A percentile compares a stretch with the other conserved stretches of the same genome.
phyloP scores from a whole-genome alignment of 2,113 vertebrate species.

The Macaca nemestrina region DNA sequence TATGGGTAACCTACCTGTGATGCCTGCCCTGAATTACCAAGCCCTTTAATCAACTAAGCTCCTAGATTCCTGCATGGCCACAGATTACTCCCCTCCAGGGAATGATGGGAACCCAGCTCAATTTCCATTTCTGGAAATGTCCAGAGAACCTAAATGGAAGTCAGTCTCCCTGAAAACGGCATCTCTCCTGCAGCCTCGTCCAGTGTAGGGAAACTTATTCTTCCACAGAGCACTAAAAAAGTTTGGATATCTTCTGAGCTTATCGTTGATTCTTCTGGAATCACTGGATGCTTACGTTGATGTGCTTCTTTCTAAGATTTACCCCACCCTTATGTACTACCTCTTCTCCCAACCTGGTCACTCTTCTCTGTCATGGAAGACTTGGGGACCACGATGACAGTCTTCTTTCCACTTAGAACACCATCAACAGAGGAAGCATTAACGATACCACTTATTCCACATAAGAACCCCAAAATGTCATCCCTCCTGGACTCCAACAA shows the following conservation, averaged over 20 bases:
- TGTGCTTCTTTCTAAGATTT: not conserved
- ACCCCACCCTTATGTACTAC: not conserved
- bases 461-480: too few species aligned
- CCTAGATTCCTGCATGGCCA: not conserved
- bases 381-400: not conserved
- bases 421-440: fast-evolving
- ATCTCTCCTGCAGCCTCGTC: not conserved
- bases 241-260: not conserved
- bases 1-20: fast-evolving
- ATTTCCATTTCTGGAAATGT: not conserved
- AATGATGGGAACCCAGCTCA: not conserved
- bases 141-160: not conserved
- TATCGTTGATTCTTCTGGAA: not conserved
- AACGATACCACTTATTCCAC: too few species aligned
- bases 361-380: not conserved
- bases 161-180: not conserved
- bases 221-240: too few species aligned
- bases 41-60: fast-evolving
- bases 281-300: fast-evolving
- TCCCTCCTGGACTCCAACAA: too few species aligned
- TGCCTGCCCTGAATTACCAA: not conserved
- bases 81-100: not conserved
- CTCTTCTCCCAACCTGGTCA: not conserved
- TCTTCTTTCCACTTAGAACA: fast-evolving
- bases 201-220: not conserved